Evolutionary conservation across 2,113 vertebrate genomes (phyloP).

Genomic region (Nothocercus julius): DNA sequence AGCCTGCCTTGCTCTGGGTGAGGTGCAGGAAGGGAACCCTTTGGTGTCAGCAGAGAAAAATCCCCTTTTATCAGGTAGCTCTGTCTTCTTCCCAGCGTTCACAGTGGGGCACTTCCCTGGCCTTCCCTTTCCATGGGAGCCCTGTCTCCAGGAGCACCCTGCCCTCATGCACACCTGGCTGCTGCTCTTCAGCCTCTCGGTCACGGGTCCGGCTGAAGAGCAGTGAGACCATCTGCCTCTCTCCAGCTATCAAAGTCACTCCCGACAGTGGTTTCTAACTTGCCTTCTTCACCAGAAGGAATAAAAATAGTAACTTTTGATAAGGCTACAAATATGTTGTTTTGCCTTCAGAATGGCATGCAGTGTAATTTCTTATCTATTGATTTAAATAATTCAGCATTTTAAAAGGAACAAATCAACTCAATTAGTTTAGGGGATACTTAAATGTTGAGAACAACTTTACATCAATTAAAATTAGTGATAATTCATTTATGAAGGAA

Average conservation of each 20-base stretch:
- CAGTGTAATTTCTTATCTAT: constrained; percentile 2
- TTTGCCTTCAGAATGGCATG: neutral
- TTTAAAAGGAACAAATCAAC: constrained; percentile 30
- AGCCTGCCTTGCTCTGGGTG: neutral
- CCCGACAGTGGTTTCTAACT: neutral
- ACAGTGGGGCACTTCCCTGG: neutral
- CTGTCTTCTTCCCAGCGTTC: neutral
- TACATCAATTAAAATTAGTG: constrained; percentile 45
- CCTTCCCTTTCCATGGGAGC: neutral
- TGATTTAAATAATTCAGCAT: constrained; percentile 33
- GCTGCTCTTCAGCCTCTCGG: neutral
- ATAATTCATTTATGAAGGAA: constrained; percentile 65
- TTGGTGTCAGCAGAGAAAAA: neutral
- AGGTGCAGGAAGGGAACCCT: neutral
- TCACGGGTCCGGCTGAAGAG: neutral
- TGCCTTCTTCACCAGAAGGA: neutral
- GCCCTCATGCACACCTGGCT: neutral
- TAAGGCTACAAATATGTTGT: neutral
- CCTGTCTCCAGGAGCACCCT: neutral
- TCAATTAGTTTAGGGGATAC: constrained; percentile 51
- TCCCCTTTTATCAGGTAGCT: neutral
- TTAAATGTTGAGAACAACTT: constrained; percentile 57
- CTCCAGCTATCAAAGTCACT: neutral
- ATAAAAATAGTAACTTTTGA: neutral
- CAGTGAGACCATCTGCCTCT: neutral